Base-by-base conservation (phyloP, 1,140 invertebrate species). In the Globodera rostochiensis region DNA sequence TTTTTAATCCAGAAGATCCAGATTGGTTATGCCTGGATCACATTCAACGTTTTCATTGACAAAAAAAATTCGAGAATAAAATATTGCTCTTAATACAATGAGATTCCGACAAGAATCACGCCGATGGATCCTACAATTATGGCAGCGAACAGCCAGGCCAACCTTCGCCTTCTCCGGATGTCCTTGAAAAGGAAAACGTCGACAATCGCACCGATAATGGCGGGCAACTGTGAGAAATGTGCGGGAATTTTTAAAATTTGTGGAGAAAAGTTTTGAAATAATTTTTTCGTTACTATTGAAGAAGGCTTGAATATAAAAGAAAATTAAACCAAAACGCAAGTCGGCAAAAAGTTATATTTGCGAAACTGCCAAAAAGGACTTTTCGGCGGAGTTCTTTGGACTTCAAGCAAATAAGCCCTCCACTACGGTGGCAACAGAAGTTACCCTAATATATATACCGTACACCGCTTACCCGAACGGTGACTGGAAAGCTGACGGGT, bases 401-500 rank as follows among this genome's bases (percentile, higher is more conserved):
- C 25, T 25, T 25, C 1, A 25, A 25, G 25, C 25, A 25, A 25
- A 25, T 25, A 25, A 25, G 25, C 25, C 25, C 25, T 25, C 25
- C 25, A 25, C 25, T 25, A 25, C 25, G 25, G 25, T 25, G 25
- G 36, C 36, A 36, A 36, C 36, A 25, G 36, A 3, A 36, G 36
- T 36, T 36, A 36, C 36, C 36, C 1, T 36, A 36, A 36, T 36
- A 36, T 36, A 36, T 36, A 36, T 36, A 36, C 36, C 36, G 36
- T 36, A 3, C 13, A 53, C 9, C 15, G 19, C 87, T 70, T 60
- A 87, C 85, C 74, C 86, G 66, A 15, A 87, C 85, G 19, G 86
- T 89, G 47, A 87, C 80, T 15, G 87, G 87, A 81, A 83, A 88
- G 21, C 86, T 88, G 70, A 88, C 82, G 21, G 82, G 81, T 79